Evolutionary conservation across 2,113 vertebrate genomes (phyloP).

Genomic region (Pedionomus torquatus): DNA sequence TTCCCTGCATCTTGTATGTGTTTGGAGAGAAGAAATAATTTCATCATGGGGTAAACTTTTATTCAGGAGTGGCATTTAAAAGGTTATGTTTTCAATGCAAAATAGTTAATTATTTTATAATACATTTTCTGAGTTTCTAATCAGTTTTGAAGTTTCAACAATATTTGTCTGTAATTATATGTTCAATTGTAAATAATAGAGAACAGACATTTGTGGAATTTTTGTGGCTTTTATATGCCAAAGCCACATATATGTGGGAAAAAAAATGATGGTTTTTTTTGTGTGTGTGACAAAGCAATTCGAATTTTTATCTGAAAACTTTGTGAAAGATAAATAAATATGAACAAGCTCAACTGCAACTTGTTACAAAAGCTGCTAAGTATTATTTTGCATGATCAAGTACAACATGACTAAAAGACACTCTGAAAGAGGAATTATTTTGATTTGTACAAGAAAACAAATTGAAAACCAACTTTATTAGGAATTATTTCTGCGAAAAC

Average conservation of each 20-base stretch:
- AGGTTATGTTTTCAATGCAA: not conserved
- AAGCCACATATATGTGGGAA: not conserved
- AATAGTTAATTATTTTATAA: not conserved
- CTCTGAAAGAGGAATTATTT: not conserved
- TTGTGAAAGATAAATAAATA: not conserved
- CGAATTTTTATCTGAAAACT: not conserved
- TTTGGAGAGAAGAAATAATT: not conserved
- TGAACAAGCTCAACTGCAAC: not conserved
- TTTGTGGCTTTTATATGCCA: not conserved
- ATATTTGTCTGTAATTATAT: not conserved
- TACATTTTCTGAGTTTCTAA: not conserved
- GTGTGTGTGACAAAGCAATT: not conserved
- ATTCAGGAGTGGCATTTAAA: not conserved
- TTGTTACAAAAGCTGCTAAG: not conserved
- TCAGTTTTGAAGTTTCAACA: not conserved
- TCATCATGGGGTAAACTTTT: not conserved
- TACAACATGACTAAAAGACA: not conserved
- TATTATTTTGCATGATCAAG: not conserved
- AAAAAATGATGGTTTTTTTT: not conserved
- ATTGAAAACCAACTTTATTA: not conserved
- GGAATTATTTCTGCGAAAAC: not conserved
- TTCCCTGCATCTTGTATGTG: not conserved
- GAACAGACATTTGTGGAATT: conserved; percentile 1
- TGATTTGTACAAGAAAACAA: not conserved
- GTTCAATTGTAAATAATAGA: not conserved